Conservation (phyloP, 2,797 vertebrate genomes). For the Sebastes hubbsi region DNA sequence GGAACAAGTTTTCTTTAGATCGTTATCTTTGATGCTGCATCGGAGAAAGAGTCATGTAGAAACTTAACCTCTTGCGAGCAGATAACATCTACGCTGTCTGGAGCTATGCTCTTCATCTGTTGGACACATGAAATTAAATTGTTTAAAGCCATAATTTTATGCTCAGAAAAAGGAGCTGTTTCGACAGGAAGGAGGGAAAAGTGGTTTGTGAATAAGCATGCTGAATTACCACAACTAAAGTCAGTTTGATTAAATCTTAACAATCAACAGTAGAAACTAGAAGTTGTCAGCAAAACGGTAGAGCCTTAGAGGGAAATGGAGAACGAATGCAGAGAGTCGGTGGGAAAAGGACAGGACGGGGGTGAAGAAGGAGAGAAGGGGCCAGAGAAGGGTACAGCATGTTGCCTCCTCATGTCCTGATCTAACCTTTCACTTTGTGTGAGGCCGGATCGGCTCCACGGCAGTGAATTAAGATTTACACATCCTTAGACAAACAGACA, state of each 20-base stretch:
- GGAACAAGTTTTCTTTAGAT: slow-evolving; percentile 12
- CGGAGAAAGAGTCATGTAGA: slow-evolving; percentile 13
- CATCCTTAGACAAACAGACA: slow-evolving; percentile 29
- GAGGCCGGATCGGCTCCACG: slow-evolving; percentile 23
- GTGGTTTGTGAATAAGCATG: slow-evolving; percentile 11
- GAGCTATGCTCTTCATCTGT: slow-evolving; percentile 31
- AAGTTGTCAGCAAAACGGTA: slow-evolving; percentile 10
- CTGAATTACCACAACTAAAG: slow-evolving; percentile 12
- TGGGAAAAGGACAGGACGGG: neutral
- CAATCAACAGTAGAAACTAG: slow-evolving; percentile 16
- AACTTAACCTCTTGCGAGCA: neutral
- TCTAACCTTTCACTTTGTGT: slow-evolving; percentile 49
- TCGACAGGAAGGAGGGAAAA: slow-evolving; percentile 17
- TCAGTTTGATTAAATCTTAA: slow-evolving; percentile 28
- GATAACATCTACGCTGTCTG: slow-evolving; percentile 44
- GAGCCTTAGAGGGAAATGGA: neutral
- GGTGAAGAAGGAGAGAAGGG: slow-evolving; percentile 47
- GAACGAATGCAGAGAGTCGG: slow-evolving; percentile 8
- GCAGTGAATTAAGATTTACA: slow-evolving; percentile 19
- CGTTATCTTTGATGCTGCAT: slow-evolving; percentile 4
- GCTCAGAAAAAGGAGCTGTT: slow-evolving; percentile 13
- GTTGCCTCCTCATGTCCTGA: slow-evolving; percentile 58
- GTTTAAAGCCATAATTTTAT: slow-evolving; percentile 31
- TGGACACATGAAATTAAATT: slow-evolving; percentile 44
- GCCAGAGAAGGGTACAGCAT: slow-evolving; percentile 51